phyloP scores from a whole-genome alignment of 2,797 vertebrate species.

The Gobionotothen gibberifrons region DNA sequence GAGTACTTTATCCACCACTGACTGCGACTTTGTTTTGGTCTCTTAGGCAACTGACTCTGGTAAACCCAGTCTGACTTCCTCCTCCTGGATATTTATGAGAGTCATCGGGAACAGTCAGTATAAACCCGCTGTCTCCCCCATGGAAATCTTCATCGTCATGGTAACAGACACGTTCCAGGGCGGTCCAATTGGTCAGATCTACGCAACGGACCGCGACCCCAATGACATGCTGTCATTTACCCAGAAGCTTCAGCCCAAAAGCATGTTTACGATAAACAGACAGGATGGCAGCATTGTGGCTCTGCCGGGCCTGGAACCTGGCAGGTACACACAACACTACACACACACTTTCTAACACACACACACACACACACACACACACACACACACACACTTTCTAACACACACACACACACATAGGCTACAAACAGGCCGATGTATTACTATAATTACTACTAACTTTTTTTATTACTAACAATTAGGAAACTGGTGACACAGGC shows the following conservation, averaged over 20 bases:
- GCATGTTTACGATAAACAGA: slow-evolving; percentile 90
- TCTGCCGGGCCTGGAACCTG: slow-evolving; percentile 92
- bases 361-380: not conserved
- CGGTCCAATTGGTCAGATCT: slow-evolving; percentile 93
- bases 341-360: not conserved
- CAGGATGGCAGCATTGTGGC: slow-evolving; percentile 94
- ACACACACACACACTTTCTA: not conserved
- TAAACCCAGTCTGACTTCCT: slow-evolving; percentile 89
- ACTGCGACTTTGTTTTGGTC: slow-evolving; percentile 12
- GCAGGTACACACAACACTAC: slow-evolving; percentile 87
- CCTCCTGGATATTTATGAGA: slow-evolving; percentile 90
- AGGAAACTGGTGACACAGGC: too few relatives aligned
- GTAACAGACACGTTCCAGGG: slow-evolving; percentile 94
- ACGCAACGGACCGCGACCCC: slow-evolving; percentile 92
- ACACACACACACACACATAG: not conserved
- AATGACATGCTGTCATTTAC: slow-evolving; percentile 93
- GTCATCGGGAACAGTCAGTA: slow-evolving; percentile 95
- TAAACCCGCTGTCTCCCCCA: slow-evolving; percentile 90
- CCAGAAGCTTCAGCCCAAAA: slow-evolving; percentile 87
- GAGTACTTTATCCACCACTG: too few relatives aligned
- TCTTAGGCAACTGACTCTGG: slow-evolving; percentile 92
- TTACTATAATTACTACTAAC: too few relatives aligned
- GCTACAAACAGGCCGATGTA: not conserved
- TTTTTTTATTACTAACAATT: too few relatives aligned
- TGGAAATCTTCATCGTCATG: slow-evolving; percentile 94